Percentiles rank a stretch among this genome's conserved stretches.
Evolutionary conservation across 1,140 invertebrate genomes (phyloP).

Genomic region (Drosophila bocki): DNA sequence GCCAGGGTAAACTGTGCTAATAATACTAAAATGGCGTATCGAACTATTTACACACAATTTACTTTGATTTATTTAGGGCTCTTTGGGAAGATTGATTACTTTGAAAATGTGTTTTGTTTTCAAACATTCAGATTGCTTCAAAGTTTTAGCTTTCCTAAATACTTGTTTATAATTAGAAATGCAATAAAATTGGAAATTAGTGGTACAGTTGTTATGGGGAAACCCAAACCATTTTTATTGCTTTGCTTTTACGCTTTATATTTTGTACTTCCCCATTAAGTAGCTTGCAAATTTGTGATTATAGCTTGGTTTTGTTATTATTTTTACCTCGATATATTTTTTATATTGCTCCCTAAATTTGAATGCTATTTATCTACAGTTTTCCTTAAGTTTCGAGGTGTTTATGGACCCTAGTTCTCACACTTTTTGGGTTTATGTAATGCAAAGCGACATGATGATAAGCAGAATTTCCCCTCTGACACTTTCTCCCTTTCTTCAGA

Average conservation of each 20-base stretch:
- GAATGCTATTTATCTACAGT: not conserved
- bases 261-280: conserved; percentile 19
- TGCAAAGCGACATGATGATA: conserved; percentile 38
- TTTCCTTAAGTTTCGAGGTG: not conserved
- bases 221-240: conserved; percentile 10
- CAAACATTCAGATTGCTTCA: conserved; percentile 1
- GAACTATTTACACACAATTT: conserved; percentile 2
- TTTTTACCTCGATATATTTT: not conserved
- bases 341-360: not conserved
- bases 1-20: not conserved
- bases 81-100: conserved; percentile 6
- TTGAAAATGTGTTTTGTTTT: conserved; percentile 8
- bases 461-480: conserved; percentile 25
- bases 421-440: conserved; percentile 32
- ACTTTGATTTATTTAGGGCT: conserved; percentile 1
- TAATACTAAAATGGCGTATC: not conserved
- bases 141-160: not conserved
- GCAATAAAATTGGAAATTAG: conserved; percentile 9
- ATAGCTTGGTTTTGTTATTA: conserved; percentile 12
- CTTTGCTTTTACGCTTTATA: not conserved
- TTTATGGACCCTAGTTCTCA: conserved; percentile 13
- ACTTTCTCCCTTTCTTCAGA: not conserved
- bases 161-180: conserved; percentile 12
- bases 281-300: conserved; percentile 49
- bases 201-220: conserved; percentile 12